Evolutionary conservation across 2,888 invertebrate genomes (phyloP), one percentile per base, ranked within the genome.

Genomic region (Brachyptera putata): DNA sequence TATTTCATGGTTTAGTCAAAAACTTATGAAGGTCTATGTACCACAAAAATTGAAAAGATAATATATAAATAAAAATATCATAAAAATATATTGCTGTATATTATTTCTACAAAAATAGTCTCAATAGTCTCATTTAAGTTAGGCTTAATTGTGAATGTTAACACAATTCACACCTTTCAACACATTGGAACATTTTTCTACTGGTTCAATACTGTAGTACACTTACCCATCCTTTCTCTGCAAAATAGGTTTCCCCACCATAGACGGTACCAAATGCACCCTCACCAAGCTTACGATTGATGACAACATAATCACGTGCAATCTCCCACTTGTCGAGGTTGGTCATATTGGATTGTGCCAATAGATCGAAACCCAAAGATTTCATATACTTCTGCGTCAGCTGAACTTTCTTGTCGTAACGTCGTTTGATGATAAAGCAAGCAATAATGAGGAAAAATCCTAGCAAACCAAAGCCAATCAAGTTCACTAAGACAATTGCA

Each of bases 251-350:
- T 75, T 95, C 94, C 0, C 95, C 95, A 34, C 91, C 91, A 73
- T 91, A 95, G 1, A 95, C 95, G 0, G 87, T 91, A 5, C 95
- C 95, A 73, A 95, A 95, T 0, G 94, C 94, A 14, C 95, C 95
- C 73, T 92, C 90, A 7, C 89, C 95, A 21, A 94, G 76, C 71
- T 87, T 87, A 18, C 92, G 79, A 76, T 91, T 93, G 65, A 93
- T 86, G 18, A 93, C 91, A 25, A 95, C 88, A 58, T 85, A 81
- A 68, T 91, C 89, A 57, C 92, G 81, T 0, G 89, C 83, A 50
- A 95, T 81, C 74, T 95, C 95, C 91, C 93, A 95, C 69, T 89
- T 88, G 72, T 93, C 92, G 36, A 91, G 76, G 69, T 71, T 58
- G 65, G 74, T 66, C 66, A 75, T 71, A 65, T 74, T 74, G 16